A percentile compares a stretch with the other conserved stretches of the same genome.
Conservation (phyloP, 2,113 vertebrate species). For the Menidia beryllina region DNA sequence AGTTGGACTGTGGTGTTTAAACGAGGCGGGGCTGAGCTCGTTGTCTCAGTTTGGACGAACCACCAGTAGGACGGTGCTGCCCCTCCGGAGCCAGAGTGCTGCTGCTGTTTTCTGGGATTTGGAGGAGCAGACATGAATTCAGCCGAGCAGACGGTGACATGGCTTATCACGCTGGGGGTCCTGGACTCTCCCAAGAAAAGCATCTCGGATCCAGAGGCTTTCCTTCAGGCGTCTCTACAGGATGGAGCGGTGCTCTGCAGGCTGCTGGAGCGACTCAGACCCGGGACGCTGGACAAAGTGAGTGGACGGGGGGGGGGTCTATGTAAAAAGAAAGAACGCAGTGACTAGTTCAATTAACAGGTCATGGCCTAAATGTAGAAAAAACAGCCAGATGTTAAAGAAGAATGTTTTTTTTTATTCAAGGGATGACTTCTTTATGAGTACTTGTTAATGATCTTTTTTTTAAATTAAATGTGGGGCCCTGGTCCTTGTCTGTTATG, state of each 20-base stretch:
- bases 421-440: too few species aligned
- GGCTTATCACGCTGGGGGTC: slow-evolving; percentile 95
- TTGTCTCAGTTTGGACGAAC: slow-evolving; percentile 18
- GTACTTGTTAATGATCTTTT: too few species aligned
- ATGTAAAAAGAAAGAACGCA: neutral
- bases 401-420: too few species aligned
- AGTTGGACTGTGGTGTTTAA: neutral
- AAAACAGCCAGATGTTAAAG: neutral
- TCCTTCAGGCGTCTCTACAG: slow-evolving; percentile 88
- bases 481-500: neutral
- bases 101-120: slow-evolving; percentile 19
- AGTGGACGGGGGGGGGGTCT: slow-evolving; percentile 35
- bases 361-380: neutral
- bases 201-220: slow-evolving; percentile 91
- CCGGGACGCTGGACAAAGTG: slow-evolving; percentile 90
- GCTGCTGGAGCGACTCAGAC: slow-evolving; percentile 90
- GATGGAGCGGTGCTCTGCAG: slow-evolving; percentile 92
- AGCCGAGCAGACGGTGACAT: slow-evolving; percentile 94
- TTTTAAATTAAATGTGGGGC: neutral
- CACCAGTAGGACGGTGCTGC: slow-evolving; percentile 10
- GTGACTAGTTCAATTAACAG: neutral
- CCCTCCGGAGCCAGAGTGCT: neutral
- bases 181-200: slow-evolving; percentile 95
- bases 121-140: slow-evolving; percentile 84
- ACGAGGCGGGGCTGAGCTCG: slow-evolving; percentile 29